Evolutionary conservation across 2,797 vertebrate genomes (phyloP), one percentile per base, ranked within the genome.

Genomic region (Columba guinea): DNA sequence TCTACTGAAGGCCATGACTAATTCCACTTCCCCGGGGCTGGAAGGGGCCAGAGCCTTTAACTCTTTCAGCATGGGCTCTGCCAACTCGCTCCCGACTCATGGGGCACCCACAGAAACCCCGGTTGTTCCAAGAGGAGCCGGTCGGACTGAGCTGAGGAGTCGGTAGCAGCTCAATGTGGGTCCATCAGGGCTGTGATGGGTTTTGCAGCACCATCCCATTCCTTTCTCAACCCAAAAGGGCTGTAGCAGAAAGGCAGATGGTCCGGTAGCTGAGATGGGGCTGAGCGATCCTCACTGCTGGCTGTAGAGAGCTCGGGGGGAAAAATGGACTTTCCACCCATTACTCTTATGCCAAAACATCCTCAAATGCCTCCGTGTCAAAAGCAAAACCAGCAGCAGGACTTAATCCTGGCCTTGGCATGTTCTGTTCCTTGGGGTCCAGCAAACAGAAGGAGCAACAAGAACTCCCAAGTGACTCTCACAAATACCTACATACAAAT

Each of bases 1-100:
- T 76, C 75, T 70, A 27, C 84, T 93, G 94, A 94, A 84, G 82
- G 94, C 93, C 30, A n/a, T 96, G 95, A 96, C 95, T 95, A 95
- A 97, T 97, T 55, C 87, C 84, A 95, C 92, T 94, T 96, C 91
- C 88, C 90, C 52, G 32, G n/a, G 85, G 85, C 84, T 90, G 63
- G 44, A 65, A 78, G 35, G 81, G 84, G 64, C 0, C 16, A 83
- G 70, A 83, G 62, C 48, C 48, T 89, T 95, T 93, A 95, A 96
- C 95, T 52, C 95, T 84, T 93, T 88, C 15, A 24, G 77, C 71
- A 55, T 19, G 3, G 74, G 52, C 5, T 74, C 49, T 51, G 49
- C 20, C 0, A 5, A 20, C 34, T 37, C 2, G 2, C 39, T 63
- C 32, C 23, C 20, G 0, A 6, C 26, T 48, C 4, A 3, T 41